These are phyloP conservation scores for Drosophila heteroneura DNA, from an alignment of 2,888 invertebrate genomes.

Conservation along the genomic window DNA sequence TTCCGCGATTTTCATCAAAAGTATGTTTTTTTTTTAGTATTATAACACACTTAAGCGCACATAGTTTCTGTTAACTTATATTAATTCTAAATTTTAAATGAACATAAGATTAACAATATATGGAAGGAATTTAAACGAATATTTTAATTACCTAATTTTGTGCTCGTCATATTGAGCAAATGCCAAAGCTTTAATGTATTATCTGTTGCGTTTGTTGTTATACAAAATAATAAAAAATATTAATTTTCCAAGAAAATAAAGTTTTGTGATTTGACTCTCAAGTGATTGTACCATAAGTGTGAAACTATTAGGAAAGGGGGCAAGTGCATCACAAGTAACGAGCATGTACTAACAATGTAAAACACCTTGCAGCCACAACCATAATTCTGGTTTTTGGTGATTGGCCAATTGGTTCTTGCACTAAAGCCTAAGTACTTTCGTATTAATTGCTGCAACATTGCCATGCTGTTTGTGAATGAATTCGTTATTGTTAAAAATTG, in stretches of 20 bases:
- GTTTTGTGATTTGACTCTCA: conserved; percentile 2
- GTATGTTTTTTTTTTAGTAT: background rate
- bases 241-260: background rate
- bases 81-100: background rate
- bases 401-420: conserved; percentile 16
- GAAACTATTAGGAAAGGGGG: conserved; percentile 40
- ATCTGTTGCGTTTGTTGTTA: background rate
- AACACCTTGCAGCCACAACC: background rate
- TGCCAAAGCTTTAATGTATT: background rate
- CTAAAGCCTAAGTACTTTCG: background rate
- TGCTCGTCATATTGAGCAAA: background rate
- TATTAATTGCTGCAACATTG: conserved; percentile 8
- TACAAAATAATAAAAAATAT: background rate
- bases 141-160: background rate
- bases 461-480: conserved; percentile 36
- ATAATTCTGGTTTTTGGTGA: background rate
- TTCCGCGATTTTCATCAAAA: background rate
- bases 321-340: conserved; percentile 4
- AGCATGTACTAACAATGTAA: conserved; percentile 2
- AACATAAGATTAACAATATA: background rate
- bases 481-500: conserved; percentile 39
- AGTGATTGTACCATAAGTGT: conserved; percentile 35
- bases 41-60: too few relatives aligned
- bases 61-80: background rate
- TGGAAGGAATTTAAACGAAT: background rate